Base-by-base conservation (phyloP, 2,113 vertebrate species). In the Oreotrochilus melanogaster region DNA sequence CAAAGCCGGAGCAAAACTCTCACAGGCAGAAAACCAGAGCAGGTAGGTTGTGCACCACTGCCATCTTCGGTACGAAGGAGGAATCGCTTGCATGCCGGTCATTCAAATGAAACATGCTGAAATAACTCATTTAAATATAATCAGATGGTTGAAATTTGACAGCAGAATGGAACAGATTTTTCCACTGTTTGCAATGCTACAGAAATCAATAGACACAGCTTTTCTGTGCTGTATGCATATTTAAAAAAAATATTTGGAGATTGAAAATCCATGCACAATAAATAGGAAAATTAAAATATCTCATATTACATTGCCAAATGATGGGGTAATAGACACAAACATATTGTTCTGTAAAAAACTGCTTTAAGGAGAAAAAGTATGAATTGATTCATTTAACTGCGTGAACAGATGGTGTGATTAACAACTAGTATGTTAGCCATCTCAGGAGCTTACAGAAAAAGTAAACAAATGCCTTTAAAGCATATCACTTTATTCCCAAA, bases 381-480 rank as follows among this genome's bases (percentile, higher is more conserved):
- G 97, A 98, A 97, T 97, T 93, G 94, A 98, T 98, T 97, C 96
- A 96, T 97, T 98, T 97, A 96, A 93, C 93, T 94, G 95, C 95
- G 97, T 42, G 96, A 98, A 97, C 98, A 98, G 98, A 98, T 98
- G 98, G 98, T 97, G 97, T 96, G 98, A 98, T 98, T 98, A 98
- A 97, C 98, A 98, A 98, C 98, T 98, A 98, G 95, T 93, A 96
- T 98, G 98, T 97, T 98, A 98, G 98, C 98, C 98, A 98, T 98
- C 98, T 98, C 98, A 98, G 97, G 98, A 98, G 97, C 97, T 98
- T 97, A 87, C 94, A 96, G 88, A 95, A 96, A 92, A 97, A 98
- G 97, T 98, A 98, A 98, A 98, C 97, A 98, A 98, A 98, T 98
- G 97, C 93, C 92, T 95, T 96, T 81, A 94, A 97, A 98, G 96